phyloP scores from a whole-genome alignment of 2,888 invertebrate species.

The Nowickia ferox region DNA sequence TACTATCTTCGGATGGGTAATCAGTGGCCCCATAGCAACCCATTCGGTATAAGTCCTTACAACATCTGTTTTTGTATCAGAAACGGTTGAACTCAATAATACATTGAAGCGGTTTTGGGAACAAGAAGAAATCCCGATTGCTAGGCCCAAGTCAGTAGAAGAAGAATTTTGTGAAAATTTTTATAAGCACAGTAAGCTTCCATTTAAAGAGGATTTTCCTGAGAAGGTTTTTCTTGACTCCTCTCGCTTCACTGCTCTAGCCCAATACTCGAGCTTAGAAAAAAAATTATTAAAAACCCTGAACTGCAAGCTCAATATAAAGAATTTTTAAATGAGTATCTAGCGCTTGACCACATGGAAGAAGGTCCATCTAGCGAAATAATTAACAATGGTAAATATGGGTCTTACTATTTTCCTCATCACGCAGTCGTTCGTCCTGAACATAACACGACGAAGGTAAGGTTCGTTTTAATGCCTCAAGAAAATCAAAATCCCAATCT shows the following conservation, averaged over 20 bases:
- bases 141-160: neutral
- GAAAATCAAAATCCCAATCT: constrained; percentile 3
- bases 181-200: neutral
- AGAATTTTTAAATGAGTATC: neutral
- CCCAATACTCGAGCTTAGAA: neutral
- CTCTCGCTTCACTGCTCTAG: neutral
- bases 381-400: neutral
- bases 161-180: neutral
- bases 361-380: neutral
- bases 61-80: neutral
- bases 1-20: neutral
- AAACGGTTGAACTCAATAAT: neutral
- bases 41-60: neutral
- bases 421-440: neutral
- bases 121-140: neutral
- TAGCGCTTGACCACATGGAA: neutral
- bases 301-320: neutral
- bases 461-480: neutral
- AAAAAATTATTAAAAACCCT: neutral
- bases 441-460: neutral
- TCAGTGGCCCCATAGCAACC: neutral
- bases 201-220: neutral
- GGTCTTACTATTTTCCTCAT: neutral
- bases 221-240: neutral
- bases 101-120: neutral